Evolutionary conservation across 2,888 invertebrate genomes (phyloP), one percentile per base, ranked within the genome.

Genomic region (Heliconius erato): DNA sequence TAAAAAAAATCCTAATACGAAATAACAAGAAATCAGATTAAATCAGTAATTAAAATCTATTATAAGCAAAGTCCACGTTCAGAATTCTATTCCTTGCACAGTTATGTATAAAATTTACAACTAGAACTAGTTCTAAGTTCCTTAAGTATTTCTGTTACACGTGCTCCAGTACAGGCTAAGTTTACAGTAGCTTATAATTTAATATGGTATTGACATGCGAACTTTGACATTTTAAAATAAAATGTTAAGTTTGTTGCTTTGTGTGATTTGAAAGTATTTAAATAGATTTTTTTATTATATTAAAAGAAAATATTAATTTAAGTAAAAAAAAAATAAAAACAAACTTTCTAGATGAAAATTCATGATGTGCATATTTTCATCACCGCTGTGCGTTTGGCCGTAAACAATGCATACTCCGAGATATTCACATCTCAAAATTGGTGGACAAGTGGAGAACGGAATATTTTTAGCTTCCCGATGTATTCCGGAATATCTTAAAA

Each of bases 171-270:
- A 40, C 59, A 88, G 86, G 80, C 79, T 84, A 26, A 72, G 86
- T 86, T 87, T n/a, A 63, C n/a, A 88, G 84, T 87, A 87, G 87
- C 82, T 85, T 85, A 84, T 77, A 84, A 85, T 82, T 83, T 84
- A 85, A 85, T 84, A 83, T 69, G 28, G 72, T 49, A 80, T 84
- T 82, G 84, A 82, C 85, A 85, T 84, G 85, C 85, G 69, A 85
- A 69, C 80, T 82, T 82, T 59, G n/a, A 68, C 40, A 14, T 71
- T 71, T 79, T 79, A 71, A 78, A 78, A 78, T 44, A 28, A 44
- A 26, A 65, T 6, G 19, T n/a, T 63, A n/a, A n/a, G 11, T n/a
- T 65, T 77, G 0, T 14, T 16, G 7, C 28, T 16, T 32, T 67
- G 19, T 65, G 65, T 67, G 2, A 67, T 67, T 6, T 67, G 5